These are phyloP conservation scores for Syrmaticus mikado DNA, from an alignment of 2,113 vertebrate species.

Conservation along the genomic window DNA sequence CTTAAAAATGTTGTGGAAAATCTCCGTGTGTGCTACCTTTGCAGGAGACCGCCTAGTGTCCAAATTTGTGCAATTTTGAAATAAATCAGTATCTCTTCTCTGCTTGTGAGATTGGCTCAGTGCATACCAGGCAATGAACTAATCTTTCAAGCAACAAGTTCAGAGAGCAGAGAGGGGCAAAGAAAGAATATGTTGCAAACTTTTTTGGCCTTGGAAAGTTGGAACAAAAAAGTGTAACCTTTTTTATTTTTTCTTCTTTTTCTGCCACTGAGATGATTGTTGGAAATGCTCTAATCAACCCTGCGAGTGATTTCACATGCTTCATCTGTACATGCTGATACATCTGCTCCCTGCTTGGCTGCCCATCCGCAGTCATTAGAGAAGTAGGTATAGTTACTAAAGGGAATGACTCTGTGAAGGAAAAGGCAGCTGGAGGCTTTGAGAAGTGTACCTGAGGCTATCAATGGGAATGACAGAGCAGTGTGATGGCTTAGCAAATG, in stretches of 20 bases:
- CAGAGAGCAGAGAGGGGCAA: neutral
- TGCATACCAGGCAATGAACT: neutral
- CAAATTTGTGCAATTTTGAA: too few relatives aligned
- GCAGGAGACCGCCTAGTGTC: too few relatives aligned
- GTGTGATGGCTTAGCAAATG: neutral
- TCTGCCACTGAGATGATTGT: neutral
- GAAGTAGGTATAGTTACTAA: neutral
- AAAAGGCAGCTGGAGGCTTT: neutral
- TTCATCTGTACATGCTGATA: neutral
- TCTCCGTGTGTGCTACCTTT: too few relatives aligned
- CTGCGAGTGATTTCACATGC: neutral
- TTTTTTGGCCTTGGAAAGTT: neutral
- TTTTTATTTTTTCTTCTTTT: neutral
- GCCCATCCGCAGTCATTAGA: neutral
- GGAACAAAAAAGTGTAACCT: neutral
- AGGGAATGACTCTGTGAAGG: neutral
- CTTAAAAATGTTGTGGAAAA: too few relatives aligned
- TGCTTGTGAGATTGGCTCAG: too few relatives aligned
- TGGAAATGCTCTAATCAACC: neutral
- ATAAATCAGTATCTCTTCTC: too few relatives aligned
- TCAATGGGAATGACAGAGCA: neutral
- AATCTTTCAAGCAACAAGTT: neutral
- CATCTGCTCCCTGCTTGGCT: neutral
- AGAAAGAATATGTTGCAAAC: neutral
- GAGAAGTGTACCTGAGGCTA: neutral